A percentile compares a stretch with the other conserved stretches of the same genome.
Conservation (phyloP, 2,888 invertebrate species). For the Drosophila maculinotata region DNA sequence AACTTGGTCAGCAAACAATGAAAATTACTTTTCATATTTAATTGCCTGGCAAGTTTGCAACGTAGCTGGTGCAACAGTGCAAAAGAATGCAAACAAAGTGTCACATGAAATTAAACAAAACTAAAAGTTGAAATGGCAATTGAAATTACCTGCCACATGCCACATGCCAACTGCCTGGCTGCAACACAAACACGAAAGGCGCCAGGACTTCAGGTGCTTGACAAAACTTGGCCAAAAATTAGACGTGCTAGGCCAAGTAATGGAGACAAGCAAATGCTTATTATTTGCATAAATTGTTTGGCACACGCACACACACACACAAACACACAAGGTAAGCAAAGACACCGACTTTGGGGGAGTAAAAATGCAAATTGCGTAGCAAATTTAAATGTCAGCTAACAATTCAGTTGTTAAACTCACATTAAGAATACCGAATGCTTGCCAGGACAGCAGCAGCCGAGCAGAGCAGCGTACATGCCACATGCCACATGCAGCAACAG, state of each 20-base stretch:
- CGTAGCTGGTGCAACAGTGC: constrained; percentile 28
- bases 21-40: constrained; percentile 75
- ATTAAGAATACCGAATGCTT: constrained; percentile 50
- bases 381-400: constrained; percentile 76
- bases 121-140: constrained; percentile 51
- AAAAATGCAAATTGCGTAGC: constrained; percentile 72
- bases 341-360: constrained; percentile 17
- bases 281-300: constrained; percentile 73
- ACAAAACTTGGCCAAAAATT: constrained; percentile 51
- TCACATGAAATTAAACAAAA: constrained; percentile 52
- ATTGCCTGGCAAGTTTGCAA: constrained; percentile 47
- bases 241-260: constrained; percentile 65
- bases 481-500: constrained; percentile 14
- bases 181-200: constrained; percentile 62
- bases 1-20: constrained; percentile 53
- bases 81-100: constrained; percentile 55
- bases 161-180: constrained; percentile 45
- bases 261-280: constrained; percentile 73
- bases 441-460: constrained; percentile 4
- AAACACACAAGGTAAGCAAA: neutral
- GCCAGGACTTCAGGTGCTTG: constrained; percentile 29
- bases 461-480: constrained; percentile 2
- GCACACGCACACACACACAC: constrained; percentile 23
- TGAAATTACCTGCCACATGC: constrained; percentile 49
- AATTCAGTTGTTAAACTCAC: constrained; percentile 77